Percentiles rank a stretch among this genome's conserved stretches.
These are phyloP conservation scores for Pipistrellus pygmaeus DNA, from an alignment of 2,797 vertebrate species.

Conservation along the genomic window DNA sequence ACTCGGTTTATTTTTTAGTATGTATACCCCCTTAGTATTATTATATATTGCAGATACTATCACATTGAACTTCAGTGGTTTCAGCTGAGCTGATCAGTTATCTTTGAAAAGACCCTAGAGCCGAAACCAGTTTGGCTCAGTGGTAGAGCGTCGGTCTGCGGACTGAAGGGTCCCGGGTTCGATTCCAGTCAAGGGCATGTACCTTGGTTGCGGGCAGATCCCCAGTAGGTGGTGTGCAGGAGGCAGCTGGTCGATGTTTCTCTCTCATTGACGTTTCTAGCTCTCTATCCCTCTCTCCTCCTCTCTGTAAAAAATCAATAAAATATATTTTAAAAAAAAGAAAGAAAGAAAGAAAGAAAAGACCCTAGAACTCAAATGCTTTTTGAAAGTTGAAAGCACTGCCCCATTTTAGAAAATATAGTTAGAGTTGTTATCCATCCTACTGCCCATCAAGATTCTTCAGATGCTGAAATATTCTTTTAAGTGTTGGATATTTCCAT, in stretches of 20 bases:
- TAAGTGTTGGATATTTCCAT: background rate
- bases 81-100: background rate
- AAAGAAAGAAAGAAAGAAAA: background rate
- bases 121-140: no score
- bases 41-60: background rate
- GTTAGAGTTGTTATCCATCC: background rate
- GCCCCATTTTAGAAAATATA: background rate
- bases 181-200: no score
- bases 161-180: no score
- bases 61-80: background rate
- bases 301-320: no score
- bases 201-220: no score
- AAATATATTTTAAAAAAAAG: no score
- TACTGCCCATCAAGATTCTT: conserved; percentile 2
- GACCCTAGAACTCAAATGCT: background rate
- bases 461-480: background rate
- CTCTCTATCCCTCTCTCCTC: no score
- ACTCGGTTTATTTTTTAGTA: conserved; percentile 28
- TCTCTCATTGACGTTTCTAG: no score
- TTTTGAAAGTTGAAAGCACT: conserved; percentile 1
- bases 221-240: no score
- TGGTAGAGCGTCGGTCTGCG: no score
- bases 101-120: conserved; percentile 46
- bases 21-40: background rate
- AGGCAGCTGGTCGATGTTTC: no score